Evolutionary conservation across 92 coral and sea anemone genomes (phyloP).

Genomic region (Porites lobata): DNA sequence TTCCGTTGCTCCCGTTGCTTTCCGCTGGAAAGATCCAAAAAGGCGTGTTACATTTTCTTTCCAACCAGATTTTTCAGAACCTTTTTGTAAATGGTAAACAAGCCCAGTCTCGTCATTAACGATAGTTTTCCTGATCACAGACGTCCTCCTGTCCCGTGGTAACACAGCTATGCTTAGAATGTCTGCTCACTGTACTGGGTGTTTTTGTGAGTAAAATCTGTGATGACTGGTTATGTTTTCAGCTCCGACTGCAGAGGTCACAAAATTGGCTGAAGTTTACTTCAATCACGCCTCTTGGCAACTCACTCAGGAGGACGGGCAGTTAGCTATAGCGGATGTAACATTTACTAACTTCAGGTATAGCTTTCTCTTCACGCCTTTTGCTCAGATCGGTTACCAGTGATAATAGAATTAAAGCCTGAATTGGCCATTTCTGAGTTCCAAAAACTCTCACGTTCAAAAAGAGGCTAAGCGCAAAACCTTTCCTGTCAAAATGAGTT

Average conservation of each 20-base stretch:
- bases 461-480: too few relatives aligned
- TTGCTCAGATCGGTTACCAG: neutral
- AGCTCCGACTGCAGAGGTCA: slow-evolving; percentile 93
- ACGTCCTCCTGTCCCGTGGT: neutral
- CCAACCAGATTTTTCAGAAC: too few relatives aligned
- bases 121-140: neutral
- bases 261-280: slow-evolving; percentile 93
- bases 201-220: neutral
- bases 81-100: too few relatives aligned
- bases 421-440: too few relatives aligned
- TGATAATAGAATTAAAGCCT: neutral
- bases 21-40: too few relatives aligned
- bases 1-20: too few relatives aligned
- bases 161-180: neutral
- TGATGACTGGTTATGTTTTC: neutral
- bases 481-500: too few relatives aligned
- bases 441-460: too few relatives aligned
- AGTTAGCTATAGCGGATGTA: slow-evolving; percentile 93
- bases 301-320: slow-evolving; percentile 96
- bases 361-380: neutral
- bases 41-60: too few relatives aligned
- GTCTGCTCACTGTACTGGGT: neutral
- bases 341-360: slow-evolving; percentile 92
- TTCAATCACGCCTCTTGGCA: slow-evolving; percentile 97
- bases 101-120: too few relatives aligned